Base-by-base conservation (phyloP, 2,113 vertebrate species). In the Brevimyrus niger region DNA sequence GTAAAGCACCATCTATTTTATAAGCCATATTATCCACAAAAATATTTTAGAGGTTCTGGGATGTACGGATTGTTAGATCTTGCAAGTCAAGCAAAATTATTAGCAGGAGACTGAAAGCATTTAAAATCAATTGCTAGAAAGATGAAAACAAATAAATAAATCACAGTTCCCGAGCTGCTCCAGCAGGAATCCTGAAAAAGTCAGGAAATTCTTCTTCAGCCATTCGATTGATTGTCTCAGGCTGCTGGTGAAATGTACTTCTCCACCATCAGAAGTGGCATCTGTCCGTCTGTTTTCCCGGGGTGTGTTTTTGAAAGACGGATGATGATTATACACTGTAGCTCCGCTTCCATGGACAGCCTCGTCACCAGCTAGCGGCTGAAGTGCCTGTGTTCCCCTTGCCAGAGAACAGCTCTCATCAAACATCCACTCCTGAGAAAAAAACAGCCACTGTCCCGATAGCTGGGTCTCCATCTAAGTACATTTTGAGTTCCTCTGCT, bases 381-480 rank as follows among this genome's bases (percentile, higher is more conserved):
- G 55, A 19, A 73, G 53, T 58, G 83, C 51, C 87, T n/a, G 13
- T 76, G n/a, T 53, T 87, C 42, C 84, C 21, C 38, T 61, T 48
- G 4, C n/a, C 47, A 58, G 46, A 90, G 38, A 89, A 89, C 58
- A 38, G 80, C 42, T n/a, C 87, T 51, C 42, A 83, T 53, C 73
- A 13, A 87, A 83, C 23, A 61, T 48, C 50, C 47, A 73, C 61
- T 80, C 48, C 35, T 23, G 47, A 80, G 55, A 35, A 44, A 35
- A 44, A 38, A 84, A 89, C 19, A 48, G 47, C 35, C 35, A 35
- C 65, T 6, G 53, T 31, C 51, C 90, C 89, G 48, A 65, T 80
- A 80, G 88, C 42, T 23, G 86, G 69, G 44, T 42, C 88, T 61
- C 69, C 85, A 84, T 89, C 86, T 84, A 89, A 89, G 86, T 73